A percentile compares a stretch with the other conserved stretches of the same genome.
Conservation (phyloP, 1,140 invertebrate species). For the Lordiphosa mommai region DNA sequence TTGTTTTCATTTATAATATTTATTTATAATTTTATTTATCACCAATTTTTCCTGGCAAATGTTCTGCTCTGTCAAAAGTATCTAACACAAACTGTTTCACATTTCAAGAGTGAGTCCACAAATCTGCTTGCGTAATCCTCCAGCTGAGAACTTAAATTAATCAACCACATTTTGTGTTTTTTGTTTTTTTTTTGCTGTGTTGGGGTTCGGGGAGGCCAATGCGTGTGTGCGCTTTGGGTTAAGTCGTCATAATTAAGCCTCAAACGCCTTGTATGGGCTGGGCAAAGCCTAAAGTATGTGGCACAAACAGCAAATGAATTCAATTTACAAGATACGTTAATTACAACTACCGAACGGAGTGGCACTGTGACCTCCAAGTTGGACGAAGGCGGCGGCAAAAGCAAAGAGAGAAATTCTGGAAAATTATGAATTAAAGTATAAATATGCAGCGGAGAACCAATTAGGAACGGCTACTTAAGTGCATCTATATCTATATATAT, state of each 20-base stretch:
- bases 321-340: slow-evolving; percentile 56
- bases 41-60: background rate
- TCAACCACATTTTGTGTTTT: slow-evolving; percentile 52
- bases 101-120: slow-evolving; percentile 4
- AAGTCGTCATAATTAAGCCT: slow-evolving; percentile 44
- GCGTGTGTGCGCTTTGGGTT: slow-evolving; percentile 21
- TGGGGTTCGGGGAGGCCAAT: background rate
- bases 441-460: slow-evolving; percentile 39
- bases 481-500: too few relatives aligned
- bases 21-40: too few relatives aligned
- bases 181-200: slow-evolving; percentile 1
- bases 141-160: slow-evolving; percentile 32
- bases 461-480: slow-evolving; percentile 44
- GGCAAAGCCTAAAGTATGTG: slow-evolving; percentile 10
- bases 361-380: slow-evolving; percentile 26
- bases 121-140: slow-evolving; percentile 46
- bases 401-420: slow-evolving; percentile 36
- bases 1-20: too few relatives aligned
- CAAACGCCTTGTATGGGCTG: slow-evolving; percentile 25
- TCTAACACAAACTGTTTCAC: too few relatives aligned
- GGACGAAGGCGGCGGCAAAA: slow-evolving; percentile 38
- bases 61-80: background rate
- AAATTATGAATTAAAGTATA: slow-evolving; percentile 56
- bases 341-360: slow-evolving; percentile 48
- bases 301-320: slow-evolving; percentile 24